Evolutionary conservation across 2,888 invertebrate species (phyloP).

Genomic region (Punctoribates punctum): DNA sequence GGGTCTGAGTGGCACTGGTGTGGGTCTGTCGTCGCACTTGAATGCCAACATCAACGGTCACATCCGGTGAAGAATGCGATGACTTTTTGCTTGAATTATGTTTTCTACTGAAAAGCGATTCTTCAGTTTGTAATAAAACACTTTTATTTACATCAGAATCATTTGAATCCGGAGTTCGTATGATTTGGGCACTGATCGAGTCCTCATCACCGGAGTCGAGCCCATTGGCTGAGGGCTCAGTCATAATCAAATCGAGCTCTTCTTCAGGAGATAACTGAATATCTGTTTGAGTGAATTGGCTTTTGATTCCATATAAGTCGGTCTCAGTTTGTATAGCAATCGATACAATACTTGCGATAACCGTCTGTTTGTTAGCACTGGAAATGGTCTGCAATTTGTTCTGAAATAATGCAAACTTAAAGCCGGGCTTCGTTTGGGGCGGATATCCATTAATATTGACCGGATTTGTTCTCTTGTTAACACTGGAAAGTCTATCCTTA

Average conservation of each 20-base stretch:
- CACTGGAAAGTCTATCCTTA: background rate
- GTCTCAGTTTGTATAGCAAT: slow-evolving; percentile 24
- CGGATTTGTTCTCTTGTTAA: background rate
- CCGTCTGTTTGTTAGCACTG: background rate
- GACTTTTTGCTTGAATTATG: background rate
- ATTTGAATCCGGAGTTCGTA: background rate
- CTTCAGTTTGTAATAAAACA: slow-evolving; percentile 32
- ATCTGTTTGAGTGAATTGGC: slow-evolving; percentile 29
- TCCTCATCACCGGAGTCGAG: background rate
- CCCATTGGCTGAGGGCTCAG: background rate
- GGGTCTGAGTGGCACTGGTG: slow-evolving; percentile 38
- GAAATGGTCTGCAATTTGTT: slow-evolving; percentile 13
- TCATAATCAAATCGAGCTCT: slow-evolving; percentile 23
- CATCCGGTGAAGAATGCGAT: background rate
- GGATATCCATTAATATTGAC: slow-evolving; percentile 25
- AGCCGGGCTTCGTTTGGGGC: background rate
- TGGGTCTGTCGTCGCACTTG: slow-evolving; percentile 24
- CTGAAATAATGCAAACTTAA: slow-evolving; percentile 9
- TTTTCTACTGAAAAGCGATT: background rate
- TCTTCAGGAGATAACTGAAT: background rate
- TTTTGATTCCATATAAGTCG: slow-evolving; percentile 2
- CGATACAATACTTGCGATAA: background rate
- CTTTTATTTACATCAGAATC: slow-evolving; percentile 16
- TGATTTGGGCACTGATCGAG: too few relatives aligned
- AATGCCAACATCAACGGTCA: slow-evolving; percentile 34